These are phyloP conservation scores for Chlorops oryzae DNA, from an alignment of 1,140 invertebrate species.

Conservation along the genomic window DNA sequence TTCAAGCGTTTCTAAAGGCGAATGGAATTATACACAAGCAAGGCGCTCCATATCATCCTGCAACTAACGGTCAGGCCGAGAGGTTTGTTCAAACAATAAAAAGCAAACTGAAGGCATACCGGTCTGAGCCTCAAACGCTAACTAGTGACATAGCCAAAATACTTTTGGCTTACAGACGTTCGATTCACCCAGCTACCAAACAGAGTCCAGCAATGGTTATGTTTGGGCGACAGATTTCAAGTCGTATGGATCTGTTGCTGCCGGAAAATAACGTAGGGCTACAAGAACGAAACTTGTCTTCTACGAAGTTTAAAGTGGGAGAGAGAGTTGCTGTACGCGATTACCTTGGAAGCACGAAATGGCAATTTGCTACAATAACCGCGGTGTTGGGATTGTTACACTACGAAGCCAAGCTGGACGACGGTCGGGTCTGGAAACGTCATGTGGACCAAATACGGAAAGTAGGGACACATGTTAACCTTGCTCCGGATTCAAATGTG, in stretches of 20 bases:
- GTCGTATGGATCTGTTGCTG: conserved; percentile 9
- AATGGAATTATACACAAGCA: conserved; percentile 12
- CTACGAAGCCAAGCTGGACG: conserved; percentile 16
- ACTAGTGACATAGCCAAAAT: conserved; percentile 4
- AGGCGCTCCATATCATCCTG: conserved; percentile 13
- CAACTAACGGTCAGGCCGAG: conserved; percentile 14
- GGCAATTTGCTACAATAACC: conserved; percentile 14
- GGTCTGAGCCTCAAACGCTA: conserved; percentile 2
- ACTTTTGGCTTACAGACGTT: conserved; percentile 12
- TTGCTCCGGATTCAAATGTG: too few relatives aligned
- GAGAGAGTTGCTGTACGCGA: neutral
- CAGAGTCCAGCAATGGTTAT: conserved; percentile 16
- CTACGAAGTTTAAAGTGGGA: neutral
- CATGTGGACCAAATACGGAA: conserved; percentile 18
- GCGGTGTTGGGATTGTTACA: conserved; percentile 15
- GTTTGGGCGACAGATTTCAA: conserved; percentile 14
- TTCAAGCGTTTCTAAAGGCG: conserved; percentile 10
- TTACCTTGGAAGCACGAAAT: conserved; percentile 15
- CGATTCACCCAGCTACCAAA: conserved; percentile 12
- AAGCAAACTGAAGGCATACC: conserved; percentile 11
- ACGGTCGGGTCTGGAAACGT: conserved; percentile 17
- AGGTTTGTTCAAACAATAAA: conserved; percentile 13
- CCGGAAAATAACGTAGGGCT: neutral
- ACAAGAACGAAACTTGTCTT: neutral
- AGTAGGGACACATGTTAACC: conserved; percentile 2